phyloP scores from a whole-genome alignment of 2,797 vertebrate species.

The Coregonus sp. region DNA sequence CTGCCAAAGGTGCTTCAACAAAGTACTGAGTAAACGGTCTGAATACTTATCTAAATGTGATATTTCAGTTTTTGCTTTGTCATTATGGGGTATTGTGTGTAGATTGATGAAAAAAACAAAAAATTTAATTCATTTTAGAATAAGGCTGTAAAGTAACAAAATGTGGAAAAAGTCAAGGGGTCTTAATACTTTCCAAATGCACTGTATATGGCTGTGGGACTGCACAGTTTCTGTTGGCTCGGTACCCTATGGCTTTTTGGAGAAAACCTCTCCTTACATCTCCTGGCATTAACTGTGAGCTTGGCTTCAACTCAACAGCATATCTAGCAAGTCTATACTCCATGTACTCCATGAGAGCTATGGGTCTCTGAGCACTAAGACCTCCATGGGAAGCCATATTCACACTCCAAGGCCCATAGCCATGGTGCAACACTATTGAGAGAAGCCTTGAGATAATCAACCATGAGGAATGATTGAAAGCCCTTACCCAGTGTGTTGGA shows the following conservation, averaged over 20 bases:
- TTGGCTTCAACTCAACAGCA: slow-evolving; percentile 12
- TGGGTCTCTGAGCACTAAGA: slow-evolving; percentile 29
- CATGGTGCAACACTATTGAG: background rate
- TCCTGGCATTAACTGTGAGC: slow-evolving; percentile 23
- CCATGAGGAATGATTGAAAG: slow-evolving; percentile 19
- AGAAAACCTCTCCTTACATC: slow-evolving; percentile 13
- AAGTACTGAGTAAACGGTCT: too few relatives aligned
- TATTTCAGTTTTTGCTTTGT: too few relatives aligned
- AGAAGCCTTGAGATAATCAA: background rate
- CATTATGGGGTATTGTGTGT: too few relatives aligned
- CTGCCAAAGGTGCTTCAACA: too few relatives aligned
- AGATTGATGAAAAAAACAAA: too few relatives aligned
- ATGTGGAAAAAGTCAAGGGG: too few relatives aligned
- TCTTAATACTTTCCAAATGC: too few relatives aligned
- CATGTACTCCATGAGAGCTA: background rate
- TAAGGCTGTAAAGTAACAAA: too few relatives aligned
- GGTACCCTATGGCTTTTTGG: slow-evolving; percentile 10
- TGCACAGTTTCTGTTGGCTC: background rate
- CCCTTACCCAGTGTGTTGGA: slow-evolving; percentile 15
- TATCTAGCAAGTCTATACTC: slow-evolving; percentile 24
- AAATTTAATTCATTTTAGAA: too few relatives aligned
- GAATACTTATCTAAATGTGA: too few relatives aligned
- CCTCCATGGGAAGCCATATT: slow-evolving; percentile 46
- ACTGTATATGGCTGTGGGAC: background rate
- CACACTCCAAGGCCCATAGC: slow-evolving; percentile 21